A percentile compares a stretch with the other conserved stretches of the same genome.
Conservation (phyloP, 2,888 invertebrate genomes). For the Phortica magna region DNA sequence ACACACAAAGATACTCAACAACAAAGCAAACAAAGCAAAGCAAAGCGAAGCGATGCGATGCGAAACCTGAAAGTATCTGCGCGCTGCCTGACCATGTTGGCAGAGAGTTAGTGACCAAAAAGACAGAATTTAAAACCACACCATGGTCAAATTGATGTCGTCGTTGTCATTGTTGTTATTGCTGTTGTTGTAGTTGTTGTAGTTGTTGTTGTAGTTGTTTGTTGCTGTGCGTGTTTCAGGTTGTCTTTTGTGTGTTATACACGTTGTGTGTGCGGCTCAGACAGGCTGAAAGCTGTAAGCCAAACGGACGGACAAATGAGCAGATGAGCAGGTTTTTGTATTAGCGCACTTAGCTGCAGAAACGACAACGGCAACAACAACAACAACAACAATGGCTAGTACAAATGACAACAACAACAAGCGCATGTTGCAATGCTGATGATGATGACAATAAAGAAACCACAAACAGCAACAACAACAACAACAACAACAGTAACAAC, state of each 20-base stretch:
- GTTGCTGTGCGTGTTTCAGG: conserved; percentile 17
- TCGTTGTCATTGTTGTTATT: background rate
- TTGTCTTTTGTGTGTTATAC: conserved; percentile 32
- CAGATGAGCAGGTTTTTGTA: too few relatives aligned
- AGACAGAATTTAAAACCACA: conserved; percentile 19
- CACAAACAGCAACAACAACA: conserved; percentile 35
- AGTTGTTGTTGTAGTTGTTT: background rate
- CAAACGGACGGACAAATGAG: background rate
- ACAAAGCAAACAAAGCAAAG: background rate
- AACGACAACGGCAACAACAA: conserved; percentile 20
- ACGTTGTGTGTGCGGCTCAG: conserved; percentile 11
- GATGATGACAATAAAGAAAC: conserved; percentile 50
- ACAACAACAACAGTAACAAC: conserved; percentile 42
- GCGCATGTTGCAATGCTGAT: background rate
- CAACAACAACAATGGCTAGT: background rate
- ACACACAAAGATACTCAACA: conserved; percentile 22
- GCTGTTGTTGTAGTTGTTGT: background rate
- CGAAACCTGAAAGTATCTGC: background rate
- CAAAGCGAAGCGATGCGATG: background rate
- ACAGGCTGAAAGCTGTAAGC: background rate
- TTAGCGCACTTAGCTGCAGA: conserved; percentile 5
- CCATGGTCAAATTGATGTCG: conserved; percentile 11
- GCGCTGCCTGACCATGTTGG: conserved; percentile 4
- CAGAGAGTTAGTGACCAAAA: conserved; percentile 15
- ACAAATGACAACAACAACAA: background rate